Percentiles rank a stretch among this genome's conserved stretches.
phyloP scores from a whole-genome alignment of 2,888 invertebrate genomes.

The Rhagophthalmus giganteus region DNA sequence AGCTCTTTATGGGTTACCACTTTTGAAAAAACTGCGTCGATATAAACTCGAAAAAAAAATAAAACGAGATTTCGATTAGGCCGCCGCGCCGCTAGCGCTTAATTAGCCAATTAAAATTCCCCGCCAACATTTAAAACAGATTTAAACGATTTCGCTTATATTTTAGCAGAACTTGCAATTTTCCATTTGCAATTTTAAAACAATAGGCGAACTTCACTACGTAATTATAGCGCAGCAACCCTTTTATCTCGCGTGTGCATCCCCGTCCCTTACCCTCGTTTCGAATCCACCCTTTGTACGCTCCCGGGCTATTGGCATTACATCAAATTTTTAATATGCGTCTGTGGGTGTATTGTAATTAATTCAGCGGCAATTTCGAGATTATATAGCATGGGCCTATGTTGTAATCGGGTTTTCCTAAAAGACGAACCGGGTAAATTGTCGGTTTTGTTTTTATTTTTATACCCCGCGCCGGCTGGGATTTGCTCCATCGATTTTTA shows the following conservation, averaged over 20 bases:
- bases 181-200: conserved; percentile 17
- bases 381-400: too few species aligned
- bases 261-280: conserved; percentile 20
- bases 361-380: conserved; percentile 9
- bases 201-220: conserved; percentile 22
- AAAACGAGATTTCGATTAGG: neutral
- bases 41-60: neutral
- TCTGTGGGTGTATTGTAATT: conserved; percentile 15
- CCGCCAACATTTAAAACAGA: too few species aligned
- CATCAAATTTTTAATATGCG: conserved; percentile 24
- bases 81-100: too few species aligned
- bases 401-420: too few species aligned
- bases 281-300: conserved; percentile 14
- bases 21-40: neutral
- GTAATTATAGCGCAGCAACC: conserved; percentile 26
- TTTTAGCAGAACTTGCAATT: conserved; percentile 1
- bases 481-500: conserved; percentile 1
- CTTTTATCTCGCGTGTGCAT: conserved; percentile 27
- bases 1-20: too few species aligned
- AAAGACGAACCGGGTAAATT: too few species aligned
- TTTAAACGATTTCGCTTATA: neutral
- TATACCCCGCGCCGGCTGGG: conserved; percentile 3
- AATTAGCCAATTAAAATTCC: too few species aligned
- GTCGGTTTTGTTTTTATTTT: neutral
- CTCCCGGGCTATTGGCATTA: conserved; percentile 20